These are phyloP conservation scores for Mastomys coucha DNA, from an alignment of 2,113 vertebrate genomes.

Conservation along the genomic window DNA sequence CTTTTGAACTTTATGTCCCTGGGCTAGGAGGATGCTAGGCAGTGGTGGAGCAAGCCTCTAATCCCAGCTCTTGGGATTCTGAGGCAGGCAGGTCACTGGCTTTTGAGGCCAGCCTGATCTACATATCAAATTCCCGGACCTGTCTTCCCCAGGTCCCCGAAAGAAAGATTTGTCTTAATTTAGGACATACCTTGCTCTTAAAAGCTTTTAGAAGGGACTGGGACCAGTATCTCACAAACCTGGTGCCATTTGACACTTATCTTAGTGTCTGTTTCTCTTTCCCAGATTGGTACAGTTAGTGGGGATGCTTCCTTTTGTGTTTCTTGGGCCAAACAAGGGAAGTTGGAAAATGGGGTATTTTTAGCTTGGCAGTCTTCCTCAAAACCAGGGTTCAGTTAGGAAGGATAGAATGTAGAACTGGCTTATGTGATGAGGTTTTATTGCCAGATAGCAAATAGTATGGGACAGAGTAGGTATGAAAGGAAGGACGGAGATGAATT, in stretches of 20 bases:
- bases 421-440: neutral
- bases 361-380: neutral
- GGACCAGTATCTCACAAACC: neutral
- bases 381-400: neutral
- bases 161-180: neutral
- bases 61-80: neutral
- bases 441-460: neutral
- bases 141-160: neutral
- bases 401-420: neutral
- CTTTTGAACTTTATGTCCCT: neutral
- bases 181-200: neutral
- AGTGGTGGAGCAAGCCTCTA: neutral
- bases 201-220: neutral
- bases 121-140: no score
- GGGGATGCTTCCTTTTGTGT: neutral
- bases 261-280: neutral
- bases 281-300: neutral
- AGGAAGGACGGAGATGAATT: neutral
- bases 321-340: neutral
- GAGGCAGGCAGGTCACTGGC: neutral
- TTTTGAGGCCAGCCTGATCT: neutral
- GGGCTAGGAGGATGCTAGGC: neutral
- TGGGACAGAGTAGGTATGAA: neutral
- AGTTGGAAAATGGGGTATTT: neutral
- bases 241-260: neutral